Base-by-base conservation (phyloP, 2,888 invertebrate species). In the Calephelis perditalis region DNA sequence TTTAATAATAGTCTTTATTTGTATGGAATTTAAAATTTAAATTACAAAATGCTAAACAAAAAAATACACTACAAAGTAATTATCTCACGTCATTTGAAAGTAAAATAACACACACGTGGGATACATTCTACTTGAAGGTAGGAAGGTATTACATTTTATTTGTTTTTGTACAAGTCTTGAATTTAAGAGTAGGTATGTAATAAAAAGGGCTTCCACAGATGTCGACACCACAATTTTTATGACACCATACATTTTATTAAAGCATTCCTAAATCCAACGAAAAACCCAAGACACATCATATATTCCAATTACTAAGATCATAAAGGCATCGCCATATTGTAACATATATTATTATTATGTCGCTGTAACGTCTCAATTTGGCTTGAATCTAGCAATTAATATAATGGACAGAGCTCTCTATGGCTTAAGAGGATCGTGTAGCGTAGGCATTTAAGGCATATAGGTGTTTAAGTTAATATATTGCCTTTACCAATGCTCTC, bases 311-410 rank as follows among this genome's bases (percentile, higher is more conserved):
- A 52, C 36, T 26, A 52, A 52, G 52, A 52, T 52, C 52, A 52
- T 52, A 52, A 52, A 52, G 52, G 52, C 52, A 52, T 35, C 52
- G 35, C 52, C 52, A 52, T 52, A 52, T 52, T 52, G 52, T 52
- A 52, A 52, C 52, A 52, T 52, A 52, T 52, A 52, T 52, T 52
- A 52, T 52, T 52, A 52, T 52, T 52, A 52, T 52, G 52, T 52
- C 45, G 15, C 45, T 10, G 35, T 58, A 58, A 58, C 49, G 58
- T 58, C 58, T 58, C 62, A 56, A 65, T 65, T 66, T 62, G 65
- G 70, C 67, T 62, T 47, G 65, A 61, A 64, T 64, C 63, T 8
- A 56, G 67, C 70, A 70, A 73, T 74, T 73, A 73, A 71, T 72
- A 72, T 72, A 72, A 73, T 70, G 70, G 69, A 66, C 52, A 54